These are phyloP conservation scores for Cherax destructor DNA, from an alignment of 1,140 invertebrate genomes.

Conservation along the genomic window DNA sequence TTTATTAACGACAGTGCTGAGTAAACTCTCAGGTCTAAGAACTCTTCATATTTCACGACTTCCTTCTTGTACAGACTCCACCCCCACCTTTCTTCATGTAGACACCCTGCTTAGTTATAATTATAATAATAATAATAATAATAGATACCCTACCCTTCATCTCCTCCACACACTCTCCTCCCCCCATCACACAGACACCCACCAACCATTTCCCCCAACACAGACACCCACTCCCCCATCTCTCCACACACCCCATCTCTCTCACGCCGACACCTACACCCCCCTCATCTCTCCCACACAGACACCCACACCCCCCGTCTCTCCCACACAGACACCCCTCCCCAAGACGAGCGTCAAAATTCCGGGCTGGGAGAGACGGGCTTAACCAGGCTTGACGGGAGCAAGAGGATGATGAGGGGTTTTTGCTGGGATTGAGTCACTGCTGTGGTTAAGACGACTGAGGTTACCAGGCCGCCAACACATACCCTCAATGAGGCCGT, in stretches of 20 bases:
- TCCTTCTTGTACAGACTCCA: neutral
- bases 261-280: neutral
- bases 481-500: slow-evolving; percentile 4
- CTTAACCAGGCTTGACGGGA: slow-evolving; percentile 47
- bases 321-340: neutral
- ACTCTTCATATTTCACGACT: neutral
- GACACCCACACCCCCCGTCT: neutral
- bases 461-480: slow-evolving; percentile 54
- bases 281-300: neutral
- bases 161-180: neutral
- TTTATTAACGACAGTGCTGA: too few relatives aligned
- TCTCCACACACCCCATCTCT: neutral
- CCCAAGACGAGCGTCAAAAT: slow-evolving; percentile 3
- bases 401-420: slow-evolving; percentile 58
- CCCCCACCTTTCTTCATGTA: neutral
- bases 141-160: neutral
- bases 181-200: neutral
- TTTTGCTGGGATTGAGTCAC: slow-evolving; percentile 66
- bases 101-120: too few relatives aligned
- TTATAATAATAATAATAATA: too few relatives aligned
- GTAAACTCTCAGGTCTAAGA: too few relatives aligned
- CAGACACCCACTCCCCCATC: neutral
- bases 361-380: slow-evolving; percentile 13
- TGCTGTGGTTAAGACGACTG: slow-evolving; percentile 50
- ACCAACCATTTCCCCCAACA: neutral